Percentiles rank a stretch among this genome's conserved stretches.
Evolutionary conservation across 2,888 invertebrate species (phyloP).

Genomic region (Rhagophthalmus giganteus): DNA sequence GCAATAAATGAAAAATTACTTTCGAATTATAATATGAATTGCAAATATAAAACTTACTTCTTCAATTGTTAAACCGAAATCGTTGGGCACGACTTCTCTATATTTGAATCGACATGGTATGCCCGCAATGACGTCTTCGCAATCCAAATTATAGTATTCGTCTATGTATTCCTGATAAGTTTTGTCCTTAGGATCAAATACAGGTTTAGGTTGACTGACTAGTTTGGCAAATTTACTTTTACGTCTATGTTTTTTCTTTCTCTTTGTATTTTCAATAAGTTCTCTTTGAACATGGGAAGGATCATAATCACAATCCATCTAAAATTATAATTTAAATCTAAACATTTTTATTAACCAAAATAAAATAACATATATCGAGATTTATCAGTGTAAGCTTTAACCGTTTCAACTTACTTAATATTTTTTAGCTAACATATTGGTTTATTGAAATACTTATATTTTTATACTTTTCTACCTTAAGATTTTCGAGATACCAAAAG

Average conservation of each 20-base stretch:
- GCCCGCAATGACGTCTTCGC: slow-evolving; percentile 93
- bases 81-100: slow-evolving; percentile 83
- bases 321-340: too few relatives aligned
- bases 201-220: slow-evolving; percentile 76
- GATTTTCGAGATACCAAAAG: too few relatives aligned
- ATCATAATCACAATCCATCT: slow-evolving; percentile 91
- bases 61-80: slow-evolving; percentile 86
- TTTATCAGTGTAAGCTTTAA: too few relatives aligned
- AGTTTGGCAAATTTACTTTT: slow-evolving; percentile 73
- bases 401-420: too few relatives aligned
- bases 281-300: slow-evolving; percentile 62
- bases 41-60: too few relatives aligned
- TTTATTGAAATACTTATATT: too few relatives aligned
- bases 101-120: slow-evolving; percentile 92
- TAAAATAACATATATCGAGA: too few relatives aligned
- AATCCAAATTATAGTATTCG: slow-evolving; percentile 93
- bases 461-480: too few relatives aligned
- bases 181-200: slow-evolving; percentile 77
- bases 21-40: too few relatives aligned
- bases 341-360: too few relatives aligned
- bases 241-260: slow-evolving; percentile 60
- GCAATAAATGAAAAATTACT: too few relatives aligned
- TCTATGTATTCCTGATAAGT: slow-evolving; percentile 88
- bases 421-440: too few relatives aligned
- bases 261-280: slow-evolving; percentile 61